Evolutionary conservation across 2,888 invertebrate genomes (phyloP).

Genomic region (Rhogogaster chlorosoma): DNA sequence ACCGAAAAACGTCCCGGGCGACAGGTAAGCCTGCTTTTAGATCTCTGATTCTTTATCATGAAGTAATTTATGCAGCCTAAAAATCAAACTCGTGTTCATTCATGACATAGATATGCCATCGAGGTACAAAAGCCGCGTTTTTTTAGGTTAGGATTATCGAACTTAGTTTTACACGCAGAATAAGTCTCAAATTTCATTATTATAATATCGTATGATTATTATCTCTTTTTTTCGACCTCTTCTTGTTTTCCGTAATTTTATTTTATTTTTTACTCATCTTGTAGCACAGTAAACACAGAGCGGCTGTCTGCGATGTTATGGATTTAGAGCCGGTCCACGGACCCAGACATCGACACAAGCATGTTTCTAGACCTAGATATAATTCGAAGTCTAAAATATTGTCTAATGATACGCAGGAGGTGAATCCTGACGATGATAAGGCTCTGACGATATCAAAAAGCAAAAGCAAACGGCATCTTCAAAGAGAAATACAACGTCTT

Average conservation of each 20-base stretch:
- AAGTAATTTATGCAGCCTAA: neutral
- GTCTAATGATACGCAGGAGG: slow-evolving; percentile 51
- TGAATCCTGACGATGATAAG: slow-evolving; percentile 55
- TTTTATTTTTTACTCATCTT: neutral
- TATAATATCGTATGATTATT: neutral
- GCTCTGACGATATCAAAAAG: slow-evolving; percentile 46
- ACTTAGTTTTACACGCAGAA: neutral
- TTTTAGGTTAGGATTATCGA: slow-evolving; percentile 30
- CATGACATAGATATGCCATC: neutral
- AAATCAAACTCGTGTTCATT: neutral
- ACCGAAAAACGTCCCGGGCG: slow-evolving; percentile 56
- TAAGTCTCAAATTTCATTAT: neutral
- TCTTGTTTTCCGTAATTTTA: neutral
- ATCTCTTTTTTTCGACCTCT: slow-evolving; percentile 4
- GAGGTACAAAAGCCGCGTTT: neutral
- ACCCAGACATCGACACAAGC: slow-evolving; percentile 63
- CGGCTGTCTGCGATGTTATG: slow-evolving; percentile 50
- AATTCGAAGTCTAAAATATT: slow-evolving; percentile 56
- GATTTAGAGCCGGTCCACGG: slow-evolving; percentile 64
- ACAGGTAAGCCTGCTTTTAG: slow-evolving; percentile 57
- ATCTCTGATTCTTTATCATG: neutral
- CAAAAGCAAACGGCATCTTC: slow-evolving; percentile 61
- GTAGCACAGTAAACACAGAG: slow-evolving; percentile 62
- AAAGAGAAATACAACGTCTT: slow-evolving; percentile 63
- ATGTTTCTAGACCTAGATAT: slow-evolving; percentile 59